Conservation (phyloP, 2,888 invertebrate species). For the Pandemis corylana region DNA sequence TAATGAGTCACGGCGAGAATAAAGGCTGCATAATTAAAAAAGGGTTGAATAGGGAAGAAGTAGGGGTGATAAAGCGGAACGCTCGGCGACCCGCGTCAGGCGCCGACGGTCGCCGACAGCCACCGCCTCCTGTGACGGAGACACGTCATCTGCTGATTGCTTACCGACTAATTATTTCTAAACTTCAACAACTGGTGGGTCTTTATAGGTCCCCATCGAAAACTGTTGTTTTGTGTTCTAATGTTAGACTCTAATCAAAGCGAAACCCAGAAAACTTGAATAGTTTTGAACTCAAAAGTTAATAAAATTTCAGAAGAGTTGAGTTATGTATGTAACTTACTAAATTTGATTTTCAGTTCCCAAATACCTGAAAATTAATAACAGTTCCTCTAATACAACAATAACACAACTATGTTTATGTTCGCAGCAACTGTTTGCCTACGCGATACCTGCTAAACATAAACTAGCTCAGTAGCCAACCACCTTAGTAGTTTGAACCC, state of each 20-base stretch:
- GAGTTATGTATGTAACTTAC: too few species aligned
- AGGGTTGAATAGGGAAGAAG: conserved; percentile 66
- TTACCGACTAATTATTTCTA: neutral
- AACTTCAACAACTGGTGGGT: neutral
- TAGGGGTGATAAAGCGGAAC: conserved; percentile 58
- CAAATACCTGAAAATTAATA: neutral
- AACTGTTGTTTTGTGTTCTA: neutral
- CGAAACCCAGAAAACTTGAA: neutral
- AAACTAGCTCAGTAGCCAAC: conserved; percentile 15
- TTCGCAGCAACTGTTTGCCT: conserved; percentile 6
- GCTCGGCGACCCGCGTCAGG: conserved; percentile 43
- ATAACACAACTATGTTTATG: neutral
- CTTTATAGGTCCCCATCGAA: neutral
- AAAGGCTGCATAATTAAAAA: conserved; percentile 69
- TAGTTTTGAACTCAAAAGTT: too few species aligned
- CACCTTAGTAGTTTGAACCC: conserved; percentile 30
- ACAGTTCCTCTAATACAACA: neutral
- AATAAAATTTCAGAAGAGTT: too few species aligned
- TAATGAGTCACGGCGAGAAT: conserved; percentile 22
- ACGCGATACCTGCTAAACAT: conserved; percentile 8
- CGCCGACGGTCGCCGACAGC: conserved; percentile 60
- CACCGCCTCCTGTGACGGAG: conserved; percentile 46
- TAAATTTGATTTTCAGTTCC: neutral
- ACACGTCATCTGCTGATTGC: neutral
- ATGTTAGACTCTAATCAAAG: too few species aligned